These are phyloP conservation scores for Stomatorhinus ivindoensis DNA, from an alignment of 2,113 vertebrate genomes.

Conservation along the genomic window DNA sequence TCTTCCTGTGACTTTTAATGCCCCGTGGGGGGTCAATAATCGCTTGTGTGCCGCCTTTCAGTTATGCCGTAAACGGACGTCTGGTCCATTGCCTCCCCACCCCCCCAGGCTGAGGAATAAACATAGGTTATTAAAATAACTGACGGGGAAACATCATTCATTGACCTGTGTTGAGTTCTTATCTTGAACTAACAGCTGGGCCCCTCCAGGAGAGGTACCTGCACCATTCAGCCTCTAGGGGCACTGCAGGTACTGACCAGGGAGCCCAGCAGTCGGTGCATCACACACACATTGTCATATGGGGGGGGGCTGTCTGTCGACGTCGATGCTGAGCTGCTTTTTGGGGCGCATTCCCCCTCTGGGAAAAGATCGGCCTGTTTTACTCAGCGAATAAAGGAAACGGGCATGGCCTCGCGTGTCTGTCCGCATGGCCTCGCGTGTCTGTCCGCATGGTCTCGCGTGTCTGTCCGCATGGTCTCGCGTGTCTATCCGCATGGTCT, in stretches of 20 bases:
- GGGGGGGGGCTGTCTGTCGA: background rate
- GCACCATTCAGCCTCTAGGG: background rate
- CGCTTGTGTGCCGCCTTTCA: background rate
- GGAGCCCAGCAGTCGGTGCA: background rate
- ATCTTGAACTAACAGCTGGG: background rate
- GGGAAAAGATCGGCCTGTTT: background rate
- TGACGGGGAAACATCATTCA: background rate
- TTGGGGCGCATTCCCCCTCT: background rate
- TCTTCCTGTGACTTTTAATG: background rate
- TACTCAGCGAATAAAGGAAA: background rate
- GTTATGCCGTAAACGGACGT: background rate
- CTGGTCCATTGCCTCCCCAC: background rate
- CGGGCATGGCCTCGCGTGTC: background rate
- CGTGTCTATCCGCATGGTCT: too few species aligned
- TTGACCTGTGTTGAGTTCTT: background rate
- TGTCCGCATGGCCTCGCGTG: background rate
- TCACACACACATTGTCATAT: background rate
- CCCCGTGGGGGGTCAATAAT: background rate
- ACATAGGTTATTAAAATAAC: background rate
- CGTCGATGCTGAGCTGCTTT: background rate
- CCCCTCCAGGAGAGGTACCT: background rate
- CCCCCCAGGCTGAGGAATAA: background rate
- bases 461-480: background rate
- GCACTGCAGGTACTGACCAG: background rate
- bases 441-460: background rate